Percentiles rank a stretch among this genome's conserved stretches.
Conservation (phyloP, 2,888 invertebrate species). For the Trypoxylon attenuatum region DNA sequence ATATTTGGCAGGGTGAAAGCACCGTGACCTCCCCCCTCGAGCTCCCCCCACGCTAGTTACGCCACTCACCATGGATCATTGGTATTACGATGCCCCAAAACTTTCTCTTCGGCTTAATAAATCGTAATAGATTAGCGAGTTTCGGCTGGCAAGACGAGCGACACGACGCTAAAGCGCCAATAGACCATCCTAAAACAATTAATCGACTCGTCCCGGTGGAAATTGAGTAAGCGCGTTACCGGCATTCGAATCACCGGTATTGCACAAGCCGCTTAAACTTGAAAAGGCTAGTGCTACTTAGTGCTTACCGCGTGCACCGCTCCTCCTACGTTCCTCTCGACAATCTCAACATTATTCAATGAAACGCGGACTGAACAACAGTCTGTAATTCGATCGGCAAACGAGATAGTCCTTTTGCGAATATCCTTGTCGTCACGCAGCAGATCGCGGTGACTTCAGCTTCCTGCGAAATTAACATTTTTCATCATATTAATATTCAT, state of each 20-base stretch:
- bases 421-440: no score
- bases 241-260: not conserved
- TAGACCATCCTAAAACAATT: slow-evolving; percentile 21
- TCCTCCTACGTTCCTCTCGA: no score
- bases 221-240: not conserved
- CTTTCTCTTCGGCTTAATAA: slow-evolving; percentile 55
- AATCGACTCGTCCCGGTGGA: slow-evolving; percentile 15
- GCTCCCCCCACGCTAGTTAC: slow-evolving; percentile 34
- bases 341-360: no score
- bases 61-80: slow-evolving; percentile 53
- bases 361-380: no score
- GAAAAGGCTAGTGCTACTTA: no score
- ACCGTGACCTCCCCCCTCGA: slow-evolving; percentile 14
- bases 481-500: no score
- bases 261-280: not conserved
- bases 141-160: slow-evolving; percentile 16
- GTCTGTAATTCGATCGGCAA: no score
- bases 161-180: not conserved
- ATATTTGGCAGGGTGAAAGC: slow-evolving; percentile 56
- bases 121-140: slow-evolving; percentile 54
- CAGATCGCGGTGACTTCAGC: no score
- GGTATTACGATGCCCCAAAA: slow-evolving; percentile 54
- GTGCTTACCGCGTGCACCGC: no score
- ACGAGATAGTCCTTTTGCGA: no score
- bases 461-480: no score